Base-by-base conservation (phyloP, 2,113 vertebrate genomes). In the Corythornis cristatus region DNA sequence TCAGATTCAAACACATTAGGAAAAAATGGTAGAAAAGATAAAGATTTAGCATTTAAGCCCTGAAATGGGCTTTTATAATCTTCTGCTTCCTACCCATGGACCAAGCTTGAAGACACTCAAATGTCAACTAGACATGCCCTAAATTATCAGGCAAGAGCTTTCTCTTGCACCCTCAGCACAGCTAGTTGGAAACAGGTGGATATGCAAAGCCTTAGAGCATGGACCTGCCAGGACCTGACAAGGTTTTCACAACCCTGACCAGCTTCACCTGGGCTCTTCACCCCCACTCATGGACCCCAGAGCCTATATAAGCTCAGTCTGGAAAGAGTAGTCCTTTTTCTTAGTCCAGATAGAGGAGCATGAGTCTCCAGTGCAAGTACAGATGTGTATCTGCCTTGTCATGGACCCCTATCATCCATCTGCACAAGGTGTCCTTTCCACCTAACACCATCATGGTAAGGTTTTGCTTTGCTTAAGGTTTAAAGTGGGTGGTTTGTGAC, bases 1-100 rank as follows among this genome's bases (percentile, higher is more conserved):
- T 98, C 98, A 10, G 98, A 96, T 20, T 98, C 98, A 86, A 99
- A 97, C 16, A 98, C 31, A 2, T 97, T 3, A 51, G 17, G 56
- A 28, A 22, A 11, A 70, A 83, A 45, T 93, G 96, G 96, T 53
- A 50, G 54, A 80, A 95, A 79, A 57, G 19, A 73, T 50, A 85
- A 64, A 12, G 50, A 53, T 29, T n/a, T 26, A 50, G 51, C 17
- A 19, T 50, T 42, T 62, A 42, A 82, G 22, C 23, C 20, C 21
- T 45, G 40, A 67, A 89, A 64, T 8, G 7, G 12, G 17, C 20
- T 65, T 84, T 85, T 78, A 26, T 23, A 56, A 53, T 35, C 29
- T 83, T 57, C n/a, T 54, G 26, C 31, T 74, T 66, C 22, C 8
- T 57, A 53, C 25, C 23, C 7, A 5, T 12, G 10, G 23, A 54